Percentiles rank a stretch among this genome's conserved stretches.
Evolutionary conservation across 2,797 vertebrate genomes (phyloP).

Genomic region (Poeciliopsis presidionis): DNA sequence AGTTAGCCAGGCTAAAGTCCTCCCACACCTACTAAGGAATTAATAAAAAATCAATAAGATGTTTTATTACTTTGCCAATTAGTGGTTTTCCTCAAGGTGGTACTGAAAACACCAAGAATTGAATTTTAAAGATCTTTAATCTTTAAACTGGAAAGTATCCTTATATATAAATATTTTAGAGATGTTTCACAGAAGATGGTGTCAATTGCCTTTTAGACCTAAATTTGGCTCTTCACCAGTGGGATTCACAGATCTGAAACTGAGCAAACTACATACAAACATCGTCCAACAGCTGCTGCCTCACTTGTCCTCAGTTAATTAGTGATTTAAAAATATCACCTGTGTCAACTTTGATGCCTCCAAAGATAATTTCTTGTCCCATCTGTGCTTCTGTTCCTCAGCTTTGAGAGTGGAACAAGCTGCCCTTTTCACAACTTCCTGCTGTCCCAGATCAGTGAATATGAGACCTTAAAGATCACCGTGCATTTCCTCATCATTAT

Average conservation of each 20-base stretch:
- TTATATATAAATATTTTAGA: neutral
- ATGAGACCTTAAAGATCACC: neutral
- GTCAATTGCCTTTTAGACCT: neutral
- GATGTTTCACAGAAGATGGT: neutral
- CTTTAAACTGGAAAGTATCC: neutral
- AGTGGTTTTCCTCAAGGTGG: neutral
- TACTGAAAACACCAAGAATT: neutral
- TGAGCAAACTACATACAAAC: neutral
- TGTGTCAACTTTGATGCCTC: constrained; percentile 20
- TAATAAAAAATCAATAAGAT: constrained; percentile 34
- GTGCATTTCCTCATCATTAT: neutral
- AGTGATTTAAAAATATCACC: constrained; percentile 17
- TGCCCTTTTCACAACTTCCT: neutral
- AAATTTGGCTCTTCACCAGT: neutral
- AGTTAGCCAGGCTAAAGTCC: constrained; percentile 26
- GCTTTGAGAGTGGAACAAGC: neutral
- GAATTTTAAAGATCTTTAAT: neutral
- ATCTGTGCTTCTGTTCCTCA: neutral
- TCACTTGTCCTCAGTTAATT: constrained; percentile 2
- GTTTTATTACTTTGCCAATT: constrained; percentile 21
- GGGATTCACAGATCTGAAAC: neutral
- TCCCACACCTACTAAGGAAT: constrained; percentile 37
- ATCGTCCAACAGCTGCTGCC: neutral
- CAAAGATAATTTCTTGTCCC: neutral
- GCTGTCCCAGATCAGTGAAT: neutral